phyloP scores from a whole-genome alignment of 1,140 invertebrate genomes.

The Mizuhopecten yessoensis region DNA sequence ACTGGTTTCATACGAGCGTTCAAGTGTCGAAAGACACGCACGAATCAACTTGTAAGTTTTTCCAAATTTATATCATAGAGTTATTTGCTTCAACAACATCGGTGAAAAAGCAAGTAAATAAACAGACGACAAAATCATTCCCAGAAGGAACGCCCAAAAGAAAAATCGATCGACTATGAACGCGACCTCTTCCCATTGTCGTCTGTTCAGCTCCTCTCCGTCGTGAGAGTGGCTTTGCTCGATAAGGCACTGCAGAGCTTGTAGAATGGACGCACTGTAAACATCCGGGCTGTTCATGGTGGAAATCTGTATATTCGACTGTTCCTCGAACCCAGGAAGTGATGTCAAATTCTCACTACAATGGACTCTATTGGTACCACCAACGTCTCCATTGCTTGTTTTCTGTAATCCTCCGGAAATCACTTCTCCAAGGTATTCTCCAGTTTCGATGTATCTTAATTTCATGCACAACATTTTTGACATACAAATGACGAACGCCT shows the following conservation, averaged over 20 bases:
- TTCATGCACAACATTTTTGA: slow-evolving; percentile 58
- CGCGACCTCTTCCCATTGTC: slow-evolving; percentile 99
- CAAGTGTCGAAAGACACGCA: background rate
- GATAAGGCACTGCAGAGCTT: slow-evolving; percentile 63
- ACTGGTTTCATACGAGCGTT: background rate
- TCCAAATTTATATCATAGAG: background rate
- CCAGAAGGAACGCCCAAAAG: slow-evolving; percentile 98
- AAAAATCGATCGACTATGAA: slow-evolving; percentile 99
- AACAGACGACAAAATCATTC: slow-evolving; percentile 95
- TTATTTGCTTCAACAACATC: slow-evolving; percentile 78
- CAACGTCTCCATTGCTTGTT: slow-evolving; percentile 14
- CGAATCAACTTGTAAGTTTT: background rate
- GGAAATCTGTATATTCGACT: background rate
- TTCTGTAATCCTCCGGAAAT: slow-evolving; percentile 7
- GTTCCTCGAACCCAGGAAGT: background rate
- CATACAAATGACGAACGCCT: slow-evolving; percentile 35
- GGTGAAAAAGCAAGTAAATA: slow-evolving; percentile 98
- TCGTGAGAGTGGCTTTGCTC: slow-evolving; percentile 74
- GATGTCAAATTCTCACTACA: slow-evolving; percentile 40
- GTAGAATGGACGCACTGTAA: slow-evolving; percentile 52
- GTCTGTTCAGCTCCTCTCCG: slow-evolving; percentile 74
- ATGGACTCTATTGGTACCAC: background rate
- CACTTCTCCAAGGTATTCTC: slow-evolving; percentile 36
- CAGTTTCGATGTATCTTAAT: slow-evolving; percentile 46
- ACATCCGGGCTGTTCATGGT: slow-evolving; percentile 36